Evolutionary conservation across 2,113 vertebrate genomes (phyloP).

Genomic region (Mobula birostris): DNA sequence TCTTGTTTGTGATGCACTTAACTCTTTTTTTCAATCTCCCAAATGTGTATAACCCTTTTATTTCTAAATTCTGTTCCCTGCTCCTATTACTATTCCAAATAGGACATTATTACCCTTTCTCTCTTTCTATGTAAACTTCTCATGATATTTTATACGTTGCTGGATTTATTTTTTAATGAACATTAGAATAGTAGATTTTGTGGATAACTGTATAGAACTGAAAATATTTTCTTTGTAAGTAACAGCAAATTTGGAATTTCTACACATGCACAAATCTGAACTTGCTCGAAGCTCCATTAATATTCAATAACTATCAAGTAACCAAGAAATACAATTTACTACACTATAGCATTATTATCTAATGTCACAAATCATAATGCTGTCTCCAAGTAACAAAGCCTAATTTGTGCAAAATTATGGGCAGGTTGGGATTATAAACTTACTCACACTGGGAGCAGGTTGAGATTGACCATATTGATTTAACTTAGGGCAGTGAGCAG

Average conservation of each 20-base stretch:
- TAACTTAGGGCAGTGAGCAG: neutral
- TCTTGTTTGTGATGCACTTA: too few species aligned
- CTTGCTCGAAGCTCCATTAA: neutral
- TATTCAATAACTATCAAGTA: conserved; percentile 8
- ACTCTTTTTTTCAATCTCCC: too few species aligned
- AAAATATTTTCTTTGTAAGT: too few species aligned
- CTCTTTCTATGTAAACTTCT: too few species aligned
- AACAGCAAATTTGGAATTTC: too few species aligned
- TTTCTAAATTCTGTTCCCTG: too few species aligned
- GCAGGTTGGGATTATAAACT: conserved; percentile 9
- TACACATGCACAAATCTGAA: too few species aligned
- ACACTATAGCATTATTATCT: neutral
- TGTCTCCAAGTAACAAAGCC: conserved; percentile 6
- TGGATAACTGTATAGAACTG: too few species aligned
- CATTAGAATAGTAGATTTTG: neutral
- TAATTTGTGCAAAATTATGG: conserved; percentile 21
- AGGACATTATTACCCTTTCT: too few species aligned
- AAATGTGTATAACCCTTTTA: too few species aligned
- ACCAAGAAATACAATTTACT: neutral
- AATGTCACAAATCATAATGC: neutral
- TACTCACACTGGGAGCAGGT: neutral
- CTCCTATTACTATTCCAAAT: too few species aligned
- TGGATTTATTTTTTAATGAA: neutral
- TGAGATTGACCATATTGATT: conserved; percentile 12
- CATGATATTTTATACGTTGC: too few species aligned